Base-by-base conservation (phyloP, 64 coral and sea anemone genomes). In the Dendrophyllia cribrosa region DNA sequence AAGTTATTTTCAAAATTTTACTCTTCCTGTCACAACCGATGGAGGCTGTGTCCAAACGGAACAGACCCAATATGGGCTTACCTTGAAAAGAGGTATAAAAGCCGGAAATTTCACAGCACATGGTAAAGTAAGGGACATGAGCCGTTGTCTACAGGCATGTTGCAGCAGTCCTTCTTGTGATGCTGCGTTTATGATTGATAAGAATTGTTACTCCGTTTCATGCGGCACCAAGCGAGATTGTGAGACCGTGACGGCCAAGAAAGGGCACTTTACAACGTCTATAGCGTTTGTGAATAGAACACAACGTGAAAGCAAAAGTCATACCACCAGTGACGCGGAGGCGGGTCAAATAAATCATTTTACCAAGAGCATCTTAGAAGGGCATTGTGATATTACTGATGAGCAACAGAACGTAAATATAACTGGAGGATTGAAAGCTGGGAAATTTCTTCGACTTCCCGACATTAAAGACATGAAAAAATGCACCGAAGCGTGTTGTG, bases 361-460 rank as follows among this genome's bases (percentile, higher is more conserved):
- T 76, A 72, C 60, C 12, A 72, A 52, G 15, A 77, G 43, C 50
- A 91, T 88, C n/a, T 49, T 91, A 25, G 78, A 80, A 45, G 87
- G 74, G 59, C 78, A 63, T 6, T 97, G 95, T 60, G 82, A 87
- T 59, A 74, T 90, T 25, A 88, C 79, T 60, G 58, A 88, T 47
- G 70, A 91, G 49, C 85, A 88, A 43, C 51, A 56, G 9, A 86
- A 90, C 79, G 95, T 97, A 12, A 97, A 91, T 59, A 48, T 97
- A n/a, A 97, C 82, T 1, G 95, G 88, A 25, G 95, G 95, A 77
- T 97, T 92, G 95, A 50, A 61, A 51, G 71, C 95, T 52, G 95
- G 95, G 62, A 97, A 97, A 70, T 97, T 97, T 75, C 75, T 90
- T 52, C 91, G 91, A 78, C 87, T 94, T 51, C 75, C 75, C 34